Evolutionary conservation across 2,888 invertebrate species (phyloP).

Genomic region (Latrodectus elegans): DNA sequence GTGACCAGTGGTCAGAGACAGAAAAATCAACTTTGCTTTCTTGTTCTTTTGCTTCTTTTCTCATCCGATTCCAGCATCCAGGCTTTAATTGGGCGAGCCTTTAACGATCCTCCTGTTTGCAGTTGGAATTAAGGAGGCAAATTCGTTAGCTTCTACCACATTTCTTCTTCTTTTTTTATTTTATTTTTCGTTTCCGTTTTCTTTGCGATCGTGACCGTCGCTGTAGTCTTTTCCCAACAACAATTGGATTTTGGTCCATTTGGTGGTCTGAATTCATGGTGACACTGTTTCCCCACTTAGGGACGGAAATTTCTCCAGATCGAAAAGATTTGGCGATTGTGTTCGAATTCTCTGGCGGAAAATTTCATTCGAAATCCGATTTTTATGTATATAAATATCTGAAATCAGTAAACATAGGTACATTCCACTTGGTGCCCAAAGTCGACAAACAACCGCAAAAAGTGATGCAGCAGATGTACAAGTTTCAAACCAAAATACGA

Average conservation of each 20-base stretch:
- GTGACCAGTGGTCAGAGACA: constrained; percentile 32
- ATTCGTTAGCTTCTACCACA: constrained; percentile 59
- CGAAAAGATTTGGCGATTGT: too few relatives aligned
- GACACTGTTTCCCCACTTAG: too few relatives aligned
- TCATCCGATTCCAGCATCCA: background rate
- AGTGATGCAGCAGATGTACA: too few relatives aligned
- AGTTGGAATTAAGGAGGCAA: constrained; percentile 63
- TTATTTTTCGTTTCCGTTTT: constrained; percentile 16
- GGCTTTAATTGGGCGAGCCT: constrained; percentile 63
- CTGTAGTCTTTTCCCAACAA: constrained; percentile 16
- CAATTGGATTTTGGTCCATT: constrained; percentile 13
- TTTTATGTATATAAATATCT: too few relatives aligned
- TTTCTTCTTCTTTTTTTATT: background rate
- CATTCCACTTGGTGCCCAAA: too few relatives aligned
- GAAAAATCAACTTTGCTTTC: constrained; percentile 65
- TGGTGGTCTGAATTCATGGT: background rate
- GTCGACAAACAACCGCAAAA: too few relatives aligned
- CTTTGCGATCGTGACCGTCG: constrained; percentile 39
- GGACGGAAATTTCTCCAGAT: too few relatives aligned
- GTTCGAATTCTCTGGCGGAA: too few relatives aligned
- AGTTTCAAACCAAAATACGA: too few relatives aligned
- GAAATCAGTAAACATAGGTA: too few relatives aligned
- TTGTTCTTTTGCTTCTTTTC: constrained; percentile 49
- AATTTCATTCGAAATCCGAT: too few relatives aligned
- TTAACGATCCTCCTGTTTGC: constrained; percentile 56